Evolutionary conservation across 2,113 vertebrate species (phyloP).

Genomic region (Peromyscus maniculatus): DNA sequence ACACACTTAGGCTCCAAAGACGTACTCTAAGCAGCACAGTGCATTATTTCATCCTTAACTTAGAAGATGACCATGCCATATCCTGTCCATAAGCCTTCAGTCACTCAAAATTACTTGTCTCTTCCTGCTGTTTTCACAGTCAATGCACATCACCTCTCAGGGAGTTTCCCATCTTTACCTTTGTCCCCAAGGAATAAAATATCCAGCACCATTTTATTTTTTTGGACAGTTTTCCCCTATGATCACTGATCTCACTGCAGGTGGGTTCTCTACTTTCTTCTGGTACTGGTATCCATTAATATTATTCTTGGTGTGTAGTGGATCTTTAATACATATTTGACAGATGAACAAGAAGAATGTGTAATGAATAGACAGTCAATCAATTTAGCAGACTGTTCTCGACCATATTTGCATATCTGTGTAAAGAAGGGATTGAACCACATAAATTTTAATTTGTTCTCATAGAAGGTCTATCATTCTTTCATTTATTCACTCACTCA

Average conservation of each 20-base stretch:
- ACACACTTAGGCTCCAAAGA: not conserved
- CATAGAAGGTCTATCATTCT: not conserved
- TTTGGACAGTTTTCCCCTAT: not conserved
- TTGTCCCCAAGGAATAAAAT: not conserved
- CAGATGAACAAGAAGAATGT: not conserved
- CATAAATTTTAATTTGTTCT: not conserved
- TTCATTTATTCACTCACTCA: not conserved
- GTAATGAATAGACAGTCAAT: not conserved
- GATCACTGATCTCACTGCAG: not conserved
- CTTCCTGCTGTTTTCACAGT: not conserved
- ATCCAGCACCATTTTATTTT: not conserved
- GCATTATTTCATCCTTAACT: not conserved
- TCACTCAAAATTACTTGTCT: not conserved
- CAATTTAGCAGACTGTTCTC: not conserved
- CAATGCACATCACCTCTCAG: not conserved
- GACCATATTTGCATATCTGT: conserved; percentile 29
- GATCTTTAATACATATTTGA: conserved; percentile 26
- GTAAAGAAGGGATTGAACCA: not conserved
- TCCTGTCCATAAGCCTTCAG: too few relatives aligned
- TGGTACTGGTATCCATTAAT: not conserved
- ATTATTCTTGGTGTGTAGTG: not conserved
- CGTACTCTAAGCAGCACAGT: not conserved
- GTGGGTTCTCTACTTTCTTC: not conserved
- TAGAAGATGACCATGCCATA: not conserved
- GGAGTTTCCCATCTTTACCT: not conserved